Base-by-base conservation (phyloP, 30 jellyfish, hydroid and myxozoan genomes). In the Pseudorhiza aurosa region DNA sequence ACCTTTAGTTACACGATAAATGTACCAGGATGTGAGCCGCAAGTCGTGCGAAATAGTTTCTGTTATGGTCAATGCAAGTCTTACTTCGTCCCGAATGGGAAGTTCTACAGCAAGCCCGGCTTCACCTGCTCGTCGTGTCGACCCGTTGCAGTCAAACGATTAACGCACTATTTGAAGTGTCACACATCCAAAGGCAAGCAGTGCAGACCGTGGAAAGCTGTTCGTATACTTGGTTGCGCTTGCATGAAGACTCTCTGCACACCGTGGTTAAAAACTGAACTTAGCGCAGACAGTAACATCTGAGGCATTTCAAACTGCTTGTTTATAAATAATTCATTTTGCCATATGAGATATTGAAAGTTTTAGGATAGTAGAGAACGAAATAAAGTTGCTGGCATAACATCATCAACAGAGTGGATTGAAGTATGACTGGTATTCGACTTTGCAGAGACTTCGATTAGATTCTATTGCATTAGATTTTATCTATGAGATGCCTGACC, bases 41-140 rank as follows among this genome's bases (percentile, higher is more conserved):
- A 29, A 43, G 62, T 81, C 21, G 39, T 81, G 35, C 55, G 26
- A 33, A 81, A 80, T 68, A 63, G 24, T 28, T 81, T 81, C 56
- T 81, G 93, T 64, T 81, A 81, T 45, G 85, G 93, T 36, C 93
- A 81, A 28, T 81, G 85, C 70, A 15, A 10, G 24, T 67, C 93
- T 7, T 55, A 22, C 22, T 81, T 10, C 72, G 9, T 81, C 18
- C 93, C 93, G 18, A 57, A 57, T 35, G 60, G 25, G 31, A 53
- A 47, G 57, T 11, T 22, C 42, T 56, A 22, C 42, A 75, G 77
- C 14, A 27, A 31, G 8, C 58, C 58, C 28, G 28, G 85, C 24
- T 42, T 65, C 8, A 19, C 76, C 8, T 81, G 93, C 75, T 40
- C 83, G 0, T 85, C 55, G 4, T 81, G 93, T 40, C 58, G 58